Base-by-base conservation (phyloP, 53 echinoderm and acorn worm species). In the Stichopus horrens region DNA sequence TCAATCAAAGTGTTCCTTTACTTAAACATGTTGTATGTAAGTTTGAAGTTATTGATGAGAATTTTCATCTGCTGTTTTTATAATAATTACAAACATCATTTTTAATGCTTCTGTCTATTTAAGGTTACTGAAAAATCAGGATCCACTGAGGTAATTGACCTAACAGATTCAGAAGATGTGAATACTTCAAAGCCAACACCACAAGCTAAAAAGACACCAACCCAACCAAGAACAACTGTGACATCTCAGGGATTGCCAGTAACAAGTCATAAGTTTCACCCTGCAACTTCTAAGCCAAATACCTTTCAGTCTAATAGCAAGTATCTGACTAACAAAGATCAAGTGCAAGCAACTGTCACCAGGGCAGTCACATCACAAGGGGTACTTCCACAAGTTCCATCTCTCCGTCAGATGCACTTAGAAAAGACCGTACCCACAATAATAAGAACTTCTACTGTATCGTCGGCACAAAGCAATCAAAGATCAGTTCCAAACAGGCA, bases 101-200 rank as follows among this genome's bases (percentile, higher is more conserved):
- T 37, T 37, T 37, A 37, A 37, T 37, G 37, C 8, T 59, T 59
- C 59, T 59, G 6, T 20, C 71, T 71, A 4, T 71, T 71, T 18
- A n/a, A 71, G 71, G 71, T 71, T 16, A 71, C 18, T 13, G 71
- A 71, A 71, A 13, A 71, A n/a, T 71, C 71, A 71, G 18, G n/a
- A 71, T 13, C 71, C 18, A 71, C 71, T 76, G 77, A 76, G 66
- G 85, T 85, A 14, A 85, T 85, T 23, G 85, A 85, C 14, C 65
- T 85, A 22, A 85, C 85, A 13, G 85, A 85, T 51, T 52, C 65
- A 0, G 85, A 85, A 67, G 85, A 85, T 10, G 11, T 77, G 18
- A 52, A 77, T 9, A 51, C 4, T 18, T 7, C 21, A n/a, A 57
- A 56, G 23, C 20, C 18, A 7, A 57, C 56, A 57, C 14, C 57